Evolutionary conservation across 2,888 invertebrate genomes (phyloP).

Genomic region (Mythimna ferrago): DNA sequence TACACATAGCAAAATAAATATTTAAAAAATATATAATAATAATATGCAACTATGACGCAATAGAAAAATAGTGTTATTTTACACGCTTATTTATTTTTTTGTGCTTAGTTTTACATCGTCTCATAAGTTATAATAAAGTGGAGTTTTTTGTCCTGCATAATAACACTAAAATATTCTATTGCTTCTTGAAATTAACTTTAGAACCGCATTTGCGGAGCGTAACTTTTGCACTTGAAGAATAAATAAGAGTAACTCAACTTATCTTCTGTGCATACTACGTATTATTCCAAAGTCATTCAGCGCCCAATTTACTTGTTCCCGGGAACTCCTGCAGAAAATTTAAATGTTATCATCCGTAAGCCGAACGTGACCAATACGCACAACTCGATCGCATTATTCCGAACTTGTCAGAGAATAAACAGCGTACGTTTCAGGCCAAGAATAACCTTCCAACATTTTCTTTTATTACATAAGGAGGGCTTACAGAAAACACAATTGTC

Average conservation of each 20-base stretch:
- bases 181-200: background rate
- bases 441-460: conserved; percentile 42
- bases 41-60: too few species aligned
- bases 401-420: conserved; percentile 49
- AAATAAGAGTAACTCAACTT: background rate
- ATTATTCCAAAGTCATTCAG: background rate
- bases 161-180: background rate
- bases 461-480: conserved; percentile 55
- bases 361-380: conserved; percentile 44
- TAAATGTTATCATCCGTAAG: conserved; percentile 15
- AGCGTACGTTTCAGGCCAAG: conserved; percentile 47
- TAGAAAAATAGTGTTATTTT: too few species aligned
- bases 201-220: background rate
- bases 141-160: background rate
- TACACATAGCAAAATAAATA: too few species aligned
- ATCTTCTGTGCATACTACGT: background rate
- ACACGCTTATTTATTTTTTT: too few species aligned
- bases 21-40: too few species aligned
- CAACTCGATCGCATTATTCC: conserved; percentile 43
- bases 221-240: background rate
- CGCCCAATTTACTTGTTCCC: background rate
- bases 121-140: background rate
- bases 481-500: conserved; percentile 62
- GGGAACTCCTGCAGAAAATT: conserved; percentile 6
- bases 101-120: background rate